These are phyloP conservation scores for Bruchidius siliquastri DNA, from an alignment of 2,888 invertebrate species.

Conservation along the genomic window DNA sequence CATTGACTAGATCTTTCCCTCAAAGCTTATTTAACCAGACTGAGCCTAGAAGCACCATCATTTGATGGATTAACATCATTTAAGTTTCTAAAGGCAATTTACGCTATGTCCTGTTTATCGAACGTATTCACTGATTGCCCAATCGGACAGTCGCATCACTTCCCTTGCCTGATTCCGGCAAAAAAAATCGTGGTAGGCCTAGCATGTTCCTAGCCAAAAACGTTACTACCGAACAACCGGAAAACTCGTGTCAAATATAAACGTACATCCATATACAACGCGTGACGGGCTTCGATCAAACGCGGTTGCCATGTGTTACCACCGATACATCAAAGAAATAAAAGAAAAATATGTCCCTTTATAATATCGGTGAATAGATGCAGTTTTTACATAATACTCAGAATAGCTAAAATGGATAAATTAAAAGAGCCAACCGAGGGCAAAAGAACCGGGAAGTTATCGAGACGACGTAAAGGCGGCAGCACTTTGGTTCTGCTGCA, in stretches of 20 bases:
- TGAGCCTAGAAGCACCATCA: too few species aligned
- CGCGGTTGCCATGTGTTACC: background rate
- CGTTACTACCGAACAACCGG: background rate
- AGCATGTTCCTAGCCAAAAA: background rate
- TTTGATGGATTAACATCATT: too few species aligned
- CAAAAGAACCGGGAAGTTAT: background rate
- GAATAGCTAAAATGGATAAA: background rate
- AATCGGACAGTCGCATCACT: too few species aligned
- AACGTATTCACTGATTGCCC: too few species aligned
- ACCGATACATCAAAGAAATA: background rate
- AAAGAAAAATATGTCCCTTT: background rate
- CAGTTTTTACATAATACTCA: background rate
- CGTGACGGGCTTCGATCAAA: background rate
- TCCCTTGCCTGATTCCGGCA: too few species aligned
- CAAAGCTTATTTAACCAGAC: too few species aligned
- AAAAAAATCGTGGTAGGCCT: background rate
- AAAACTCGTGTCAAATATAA: background rate
- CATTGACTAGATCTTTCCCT: too few species aligned
- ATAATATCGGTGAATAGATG: background rate
- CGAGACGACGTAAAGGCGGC: conserved; percentile 10
- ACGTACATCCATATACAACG: background rate
- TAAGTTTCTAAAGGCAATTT: too few species aligned
- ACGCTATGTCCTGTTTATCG: too few species aligned
- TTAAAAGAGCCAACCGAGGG: background rate
- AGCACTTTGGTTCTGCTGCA: conserved; percentile 37